Evolutionary conservation across 2,888 invertebrate species (phyloP), one percentile per base, ranked within the genome.

Genomic region (Caenorhabditis angaria): DNA sequence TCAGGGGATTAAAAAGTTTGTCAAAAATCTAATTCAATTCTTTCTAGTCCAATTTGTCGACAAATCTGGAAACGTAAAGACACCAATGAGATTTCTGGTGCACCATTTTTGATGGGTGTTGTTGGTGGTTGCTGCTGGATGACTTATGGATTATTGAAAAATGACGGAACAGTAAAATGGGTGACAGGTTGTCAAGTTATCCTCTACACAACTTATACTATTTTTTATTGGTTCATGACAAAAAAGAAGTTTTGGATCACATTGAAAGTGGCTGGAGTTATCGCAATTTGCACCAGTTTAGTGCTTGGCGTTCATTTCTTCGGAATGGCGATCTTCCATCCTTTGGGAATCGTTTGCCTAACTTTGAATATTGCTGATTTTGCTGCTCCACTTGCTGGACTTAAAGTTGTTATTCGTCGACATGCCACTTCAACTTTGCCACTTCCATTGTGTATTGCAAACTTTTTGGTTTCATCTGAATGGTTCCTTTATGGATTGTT

Each of bases 401-500:
- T 94, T 78, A 90, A 90, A 81, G 91, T 92, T 59, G 92, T 96
- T 63, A 91, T 96, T 54, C 90, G 90, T 85, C 92, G 92, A 22
- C 92, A 93, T 89, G 94, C 93, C 88, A 94, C 95, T 0, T 93
- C 93, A 67, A 92, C 92, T 35, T 90, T 97, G 88, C 95, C 95
- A 5, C 94, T 95, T 88, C 94, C 94, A 6, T 90, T 97, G 69
- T 94, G 95, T 84, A 89, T 94, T 57, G 92, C 93, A 82, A 94
- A 93, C 77, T 91, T 93, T 35, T 84, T 94, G n/a, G 94, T 95
- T 18, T 91, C 93, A n/a, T 90, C 91, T 74, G 91, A 92, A 87
- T 95, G 94, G 94, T 90, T 93, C 66, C 85, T 93, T 0, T 94
- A 94, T 88, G 94, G 94, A 25, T 90, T 93, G 77, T 91, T 93